These are phyloP conservation scores for Pachycephala philippinensis DNA, from an alignment of 2,113 vertebrate genomes.

Conservation along the genomic window DNA sequence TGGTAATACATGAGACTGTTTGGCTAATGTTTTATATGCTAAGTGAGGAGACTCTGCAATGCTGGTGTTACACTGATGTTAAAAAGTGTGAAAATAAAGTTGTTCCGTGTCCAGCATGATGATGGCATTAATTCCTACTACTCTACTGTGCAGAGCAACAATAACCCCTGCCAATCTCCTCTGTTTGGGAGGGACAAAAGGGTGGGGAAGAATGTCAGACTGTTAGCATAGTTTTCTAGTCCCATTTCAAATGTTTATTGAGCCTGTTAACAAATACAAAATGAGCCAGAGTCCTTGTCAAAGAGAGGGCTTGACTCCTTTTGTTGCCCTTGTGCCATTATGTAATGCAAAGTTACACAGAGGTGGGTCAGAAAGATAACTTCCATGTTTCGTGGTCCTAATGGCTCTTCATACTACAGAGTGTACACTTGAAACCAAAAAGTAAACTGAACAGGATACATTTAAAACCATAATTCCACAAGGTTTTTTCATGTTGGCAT, in stretches of 20 bases:
- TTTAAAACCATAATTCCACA: not conserved
- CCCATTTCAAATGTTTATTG: not conserved
- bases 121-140: conserved; percentile 11
- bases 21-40: not conserved
- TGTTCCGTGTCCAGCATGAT: not conserved
- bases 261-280: not conserved
- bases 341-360: not conserved
- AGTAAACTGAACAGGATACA: not conserved
- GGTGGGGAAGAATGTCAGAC: conserved; percentile 16
- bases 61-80: not conserved
- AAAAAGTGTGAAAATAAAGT: conserved; percentile 13
- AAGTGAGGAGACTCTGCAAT: not conserved
- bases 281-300: not conserved
- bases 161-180: conserved; percentile 36
- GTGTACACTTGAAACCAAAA: not conserved
- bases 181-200: not conserved
- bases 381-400: not conserved
- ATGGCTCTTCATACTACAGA: not conserved
- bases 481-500: not conserved
- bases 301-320: not conserved
- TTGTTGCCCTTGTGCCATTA: not conserved
- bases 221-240: conserved; percentile 22
- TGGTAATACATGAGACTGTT: not conserved
- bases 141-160: conserved; percentile 24
- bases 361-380: not conserved